Evolutionary conservation across 2,797 vertebrate species (phyloP), one percentile per base, ranked within the genome.

Genomic region (Limnodromus scolopaceus): DNA sequence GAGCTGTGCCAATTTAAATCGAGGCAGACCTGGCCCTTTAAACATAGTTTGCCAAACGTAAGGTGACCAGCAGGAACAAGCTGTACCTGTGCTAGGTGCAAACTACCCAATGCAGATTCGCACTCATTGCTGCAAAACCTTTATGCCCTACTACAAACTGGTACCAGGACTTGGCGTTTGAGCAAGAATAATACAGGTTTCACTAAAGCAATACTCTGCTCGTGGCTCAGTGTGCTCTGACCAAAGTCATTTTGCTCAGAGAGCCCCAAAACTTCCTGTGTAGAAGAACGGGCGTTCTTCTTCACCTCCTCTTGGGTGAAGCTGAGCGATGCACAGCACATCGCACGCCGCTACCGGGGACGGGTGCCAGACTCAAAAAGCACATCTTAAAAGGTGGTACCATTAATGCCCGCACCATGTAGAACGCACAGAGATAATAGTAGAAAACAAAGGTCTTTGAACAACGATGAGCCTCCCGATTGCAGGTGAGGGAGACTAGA

Each of bases 281-380:
- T 0, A 84, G 69, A 25, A 64, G 84, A 70, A 28, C 6, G 0
- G 0, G 84, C 24, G 7, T 5, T 17, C n/a, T n/a, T n/a, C n/a
- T n/a, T n/a, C n/a, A n/a, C n/a, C 65, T 76, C 72, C 55, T 34
- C 12, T 16, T 0, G 4, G 55, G 46, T 10, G 70, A 78, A 86
- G 77, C 77, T 63, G 14, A 45, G 74, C 18, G 0, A 45, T 8
- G 38, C 3, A 3, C 45, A 41, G 71, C 24, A 39, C 19, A 1
- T 74, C 4, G 3, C 51, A 17, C 3, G 1, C 88, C 8, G 4
- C 6, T 36, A 48, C 76, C 2, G 46, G 87, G 87, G 72, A 86
- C 78, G 46, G 72, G 24, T 75, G 94, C 91, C 96, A 92, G 83
- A 3, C 41, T 78, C 63, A 32, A 60, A 76, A 39, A 92, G 22